Evolutionary conservation across 2,797 vertebrate genomes (phyloP).

Genomic region (Hipposideros larvatus): DNA sequence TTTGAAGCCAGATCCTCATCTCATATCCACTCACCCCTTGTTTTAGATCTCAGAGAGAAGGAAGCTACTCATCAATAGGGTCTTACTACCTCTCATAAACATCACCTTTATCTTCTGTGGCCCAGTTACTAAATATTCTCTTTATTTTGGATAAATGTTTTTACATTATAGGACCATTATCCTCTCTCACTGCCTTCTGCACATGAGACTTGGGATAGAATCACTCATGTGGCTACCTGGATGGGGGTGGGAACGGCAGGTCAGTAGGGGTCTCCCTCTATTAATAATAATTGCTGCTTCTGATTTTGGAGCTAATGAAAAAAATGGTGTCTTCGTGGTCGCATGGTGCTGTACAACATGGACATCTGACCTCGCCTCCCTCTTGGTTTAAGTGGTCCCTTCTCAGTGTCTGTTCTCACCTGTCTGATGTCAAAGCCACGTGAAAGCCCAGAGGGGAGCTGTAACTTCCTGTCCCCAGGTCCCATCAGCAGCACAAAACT

Average conservation of each 20-base stretch:
- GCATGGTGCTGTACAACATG: not conserved
- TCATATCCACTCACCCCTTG: not conserved
- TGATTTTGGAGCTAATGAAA: not conserved
- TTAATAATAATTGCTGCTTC: not conserved
- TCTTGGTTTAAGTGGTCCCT: not conserved
- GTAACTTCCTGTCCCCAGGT: fast-evolving
- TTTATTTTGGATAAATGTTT: not conserved
- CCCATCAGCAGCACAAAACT: not conserved
- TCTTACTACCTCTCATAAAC: fast-evolving
- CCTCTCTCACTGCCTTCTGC: not conserved
- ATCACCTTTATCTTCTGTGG: not conserved
- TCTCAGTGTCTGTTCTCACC: not conserved
- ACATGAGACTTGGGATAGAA: not conserved
- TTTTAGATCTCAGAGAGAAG: not conserved
- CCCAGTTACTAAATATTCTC: not conserved
- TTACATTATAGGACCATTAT: not conserved
- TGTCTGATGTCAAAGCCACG: not conserved
- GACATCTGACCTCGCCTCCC: not conserved
- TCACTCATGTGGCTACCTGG: fast-evolving
- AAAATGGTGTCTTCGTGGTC: fast-evolving
- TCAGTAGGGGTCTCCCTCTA: fast-evolving
- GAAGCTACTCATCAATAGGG: not conserved
- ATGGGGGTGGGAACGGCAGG: no score
- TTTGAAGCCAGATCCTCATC: not conserved
- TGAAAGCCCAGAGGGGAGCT: not conserved